Base-by-base conservation (phyloP, 2,888 invertebrate genomes). In the Spilosoma lubricipeda region DNA sequence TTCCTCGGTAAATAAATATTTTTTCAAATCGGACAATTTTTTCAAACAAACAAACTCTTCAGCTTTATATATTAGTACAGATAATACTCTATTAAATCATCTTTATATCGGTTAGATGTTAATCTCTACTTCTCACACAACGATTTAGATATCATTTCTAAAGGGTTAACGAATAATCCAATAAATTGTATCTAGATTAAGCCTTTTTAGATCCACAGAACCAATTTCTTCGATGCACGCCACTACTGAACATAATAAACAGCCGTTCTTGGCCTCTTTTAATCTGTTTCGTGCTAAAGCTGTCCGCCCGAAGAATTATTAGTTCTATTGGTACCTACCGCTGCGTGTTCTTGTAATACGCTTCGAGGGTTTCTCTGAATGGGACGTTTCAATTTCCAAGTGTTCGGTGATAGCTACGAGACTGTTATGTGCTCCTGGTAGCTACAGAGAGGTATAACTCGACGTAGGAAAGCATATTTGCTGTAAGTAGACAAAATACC, bases 241-340 rank as follows among this genome's bases (percentile, higher is more conserved):
- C 70, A 67, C 75, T 66, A 64, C 52, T 64, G 67, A 67, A 70
- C 52, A 74, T 70, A 74, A 72, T 69, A 73, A 72, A 77, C 64
- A n/a, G 39, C 20, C 36, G 30, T 23, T 56, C 36, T 63, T 70
- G 39, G 52, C 13, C 68, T 48, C 71, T 66, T 75, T 70, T 72
- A 76, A 75, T 75, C 75, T 70, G 52, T 74, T 74, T 72, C 65
- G 67, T 73, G 48, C 75, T 73, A 74, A 78, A 72, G 70, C 76
- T 75, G 74, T 66, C 75, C 72, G 23, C 70, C 8, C 33, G 75
- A 71, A 77, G 79, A 77, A 80, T 77, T 79, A 85, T 80, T 82
- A 80, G 79, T 77, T 76, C 59, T 67, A 69, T 73, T 68, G 72
- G 80, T 77, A 76, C 45, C 72, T 59, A 72, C 78, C 70, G 69